Evolutionary conservation across 2,113 vertebrate genomes (phyloP).

Genomic region (Mus musculus): DNA sequence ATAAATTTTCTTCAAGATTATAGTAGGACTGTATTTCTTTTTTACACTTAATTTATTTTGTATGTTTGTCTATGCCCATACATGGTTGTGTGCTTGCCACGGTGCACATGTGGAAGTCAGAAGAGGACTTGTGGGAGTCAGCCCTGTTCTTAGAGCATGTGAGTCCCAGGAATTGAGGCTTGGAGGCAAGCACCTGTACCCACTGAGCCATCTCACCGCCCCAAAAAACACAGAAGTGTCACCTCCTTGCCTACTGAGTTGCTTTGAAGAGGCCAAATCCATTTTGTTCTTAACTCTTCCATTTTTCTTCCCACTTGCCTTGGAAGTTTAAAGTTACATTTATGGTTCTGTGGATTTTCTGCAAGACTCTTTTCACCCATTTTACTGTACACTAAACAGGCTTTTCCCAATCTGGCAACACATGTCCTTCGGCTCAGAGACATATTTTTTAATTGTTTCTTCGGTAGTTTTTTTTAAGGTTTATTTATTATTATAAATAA

Average conservation of each 20-base stretch:
- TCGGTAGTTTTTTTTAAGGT: too few relatives aligned
- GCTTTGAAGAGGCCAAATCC: slow-evolving; percentile 3
- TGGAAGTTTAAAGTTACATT: not conserved
- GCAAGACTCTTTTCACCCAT: not conserved
- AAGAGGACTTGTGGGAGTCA: not conserved
- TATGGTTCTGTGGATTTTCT: not conserved
- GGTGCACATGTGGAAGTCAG: too few relatives aligned
- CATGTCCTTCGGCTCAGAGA: not conserved
- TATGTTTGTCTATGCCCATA: not conserved
- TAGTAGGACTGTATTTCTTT: not conserved
- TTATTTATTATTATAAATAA: too few relatives aligned
- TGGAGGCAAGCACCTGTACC: not conserved
- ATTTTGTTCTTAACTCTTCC: not conserved
- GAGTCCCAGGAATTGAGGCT: not conserved
- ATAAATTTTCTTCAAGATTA: not conserved
- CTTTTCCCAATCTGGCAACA: not conserved
- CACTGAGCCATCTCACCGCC: too few relatives aligned
- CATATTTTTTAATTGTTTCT: not conserved
- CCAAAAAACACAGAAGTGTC: not conserved
- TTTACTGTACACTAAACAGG: not conserved
- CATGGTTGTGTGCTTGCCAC: not conserved
- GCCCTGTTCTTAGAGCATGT: not conserved
- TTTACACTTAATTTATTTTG: not conserved
- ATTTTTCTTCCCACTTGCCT: not conserved
- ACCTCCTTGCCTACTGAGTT: not conserved